phyloP scores from a whole-genome alignment of 2,888 invertebrate genomes.

The Platycnemis pennipes region DNA sequence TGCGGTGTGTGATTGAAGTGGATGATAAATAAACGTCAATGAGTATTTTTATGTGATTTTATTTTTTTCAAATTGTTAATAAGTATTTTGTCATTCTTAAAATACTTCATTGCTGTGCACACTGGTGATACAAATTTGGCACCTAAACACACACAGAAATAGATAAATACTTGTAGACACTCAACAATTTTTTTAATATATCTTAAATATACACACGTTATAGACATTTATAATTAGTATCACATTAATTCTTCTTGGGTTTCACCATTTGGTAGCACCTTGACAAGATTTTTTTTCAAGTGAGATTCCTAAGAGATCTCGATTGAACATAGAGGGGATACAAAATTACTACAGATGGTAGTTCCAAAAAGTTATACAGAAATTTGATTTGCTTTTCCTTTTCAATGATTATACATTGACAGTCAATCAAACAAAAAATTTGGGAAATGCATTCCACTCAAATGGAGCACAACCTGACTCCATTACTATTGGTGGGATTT shows the following conservation, averaged over 20 bases:
- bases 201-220: slow-evolving; percentile 19
- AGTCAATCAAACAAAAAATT: neutral
- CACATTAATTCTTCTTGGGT: slow-evolving; percentile 35
- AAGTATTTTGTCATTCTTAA: slow-evolving; percentile 8
- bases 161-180: slow-evolving; percentile 26
- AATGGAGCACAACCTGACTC: neutral
- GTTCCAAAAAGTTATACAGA: neutral
- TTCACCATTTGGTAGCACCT: neutral
- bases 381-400: neutral
- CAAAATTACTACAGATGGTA: neutral
- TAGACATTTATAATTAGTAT: slow-evolving; percentile 13
- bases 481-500: neutral
- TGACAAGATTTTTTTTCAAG: neutral
- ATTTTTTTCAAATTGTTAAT: neutral
- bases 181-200: neutral
- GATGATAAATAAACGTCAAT: slow-evolving; percentile 31
- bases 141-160: neutral
- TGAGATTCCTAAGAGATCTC: neutral
- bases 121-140: slow-evolving; percentile 30
- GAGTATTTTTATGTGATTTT: slow-evolving; percentile 8
- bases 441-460: neutral
- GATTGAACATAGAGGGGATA: neutral
- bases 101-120: slow-evolving; percentile 26
- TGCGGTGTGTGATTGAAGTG: slow-evolving; percentile 21
- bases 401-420: neutral